Base-by-base conservation (phyloP, 2,113 vertebrate genomes). In the Microtus richardsoni region DNA sequence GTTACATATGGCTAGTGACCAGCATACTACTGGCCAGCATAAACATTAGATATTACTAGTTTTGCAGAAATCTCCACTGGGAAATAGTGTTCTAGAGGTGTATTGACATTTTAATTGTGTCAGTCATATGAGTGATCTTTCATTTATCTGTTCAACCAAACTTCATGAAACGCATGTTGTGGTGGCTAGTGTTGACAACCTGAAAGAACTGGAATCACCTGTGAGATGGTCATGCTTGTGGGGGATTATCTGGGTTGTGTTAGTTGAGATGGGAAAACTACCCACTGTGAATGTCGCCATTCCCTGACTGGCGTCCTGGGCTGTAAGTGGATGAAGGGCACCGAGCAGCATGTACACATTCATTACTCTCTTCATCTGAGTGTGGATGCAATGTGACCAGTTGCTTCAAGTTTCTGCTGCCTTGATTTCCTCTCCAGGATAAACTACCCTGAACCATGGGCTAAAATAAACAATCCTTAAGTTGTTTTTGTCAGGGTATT, bases 61-160 rank as follows among this genome's bases (percentile, higher is more conserved):
- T 79, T 41, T 95, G 62, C 17, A 82, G 80, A 80, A 95, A 82
- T 26, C 44, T 74, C 33, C 90, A 39, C 86, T 87, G 79, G n/a
- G 9, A 10, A 78, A 8, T 74, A 17, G 33, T 80, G 47, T 66
- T 88, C 30, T 62, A 58, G 88, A 88, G n/a, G 2, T 77, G 3
- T 19, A 92, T 89, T 87, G 66, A 71, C 26, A 7, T 68, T 96
- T 91, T 88, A 91, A 74, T 79, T 93, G n/a, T 66, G 91, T 91
- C 60, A 82, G 21, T 94, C 30, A 90, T 58, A 13, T 77, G 33
- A 52, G 70, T 93, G 85, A 21, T 39, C 71, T 94, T 71, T 85
- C 41, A 84, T 94, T 95, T 58, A 83, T 86, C 12, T 92, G 17
- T 91, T 92, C 60, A 80, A 44, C 49, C 87, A 60, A 82, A 7